phyloP scores from a whole-genome alignment of 2,888 invertebrate species.

The Nebria brevicollis region DNA sequence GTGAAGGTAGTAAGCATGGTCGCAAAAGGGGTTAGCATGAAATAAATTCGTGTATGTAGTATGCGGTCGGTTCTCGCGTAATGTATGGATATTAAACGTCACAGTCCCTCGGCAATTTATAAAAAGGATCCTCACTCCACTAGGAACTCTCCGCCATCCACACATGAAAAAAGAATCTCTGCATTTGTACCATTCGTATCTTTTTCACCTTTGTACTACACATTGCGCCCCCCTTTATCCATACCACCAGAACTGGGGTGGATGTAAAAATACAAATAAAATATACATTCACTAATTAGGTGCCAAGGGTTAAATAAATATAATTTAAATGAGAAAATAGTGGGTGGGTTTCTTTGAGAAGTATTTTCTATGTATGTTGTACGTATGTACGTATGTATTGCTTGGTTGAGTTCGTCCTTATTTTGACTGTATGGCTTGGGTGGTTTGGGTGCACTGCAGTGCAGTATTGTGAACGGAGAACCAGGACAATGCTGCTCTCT shows the following conservation, averaged over 20 bases:
- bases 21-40: not conserved
- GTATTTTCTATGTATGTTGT: too few relatives aligned
- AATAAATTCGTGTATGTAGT: slow-evolving; percentile 9
- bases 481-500: not conserved
- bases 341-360: too few relatives aligned
- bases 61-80: slow-evolving; percentile 50
- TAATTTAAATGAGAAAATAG: too few relatives aligned
- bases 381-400: not conserved
- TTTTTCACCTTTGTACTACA: too few relatives aligned
- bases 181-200: too few relatives aligned
- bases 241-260: too few relatives aligned
- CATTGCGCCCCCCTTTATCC: too few relatives aligned
- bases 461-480: not conserved
- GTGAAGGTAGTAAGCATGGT: not conserved
- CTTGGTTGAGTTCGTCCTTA: not conserved
- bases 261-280: too few relatives aligned
- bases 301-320: too few relatives aligned
- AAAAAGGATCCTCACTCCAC: slow-evolving; percentile 56
- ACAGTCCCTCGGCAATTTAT: slow-evolving; percentile 59
- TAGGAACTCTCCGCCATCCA: not conserved
- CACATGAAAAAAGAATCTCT: not conserved
- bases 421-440: not conserved
- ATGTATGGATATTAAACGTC: slow-evolving; percentile 61
- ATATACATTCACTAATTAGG: too few relatives aligned
- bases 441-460: not conserved